Conservation (phyloP, 2,113 vertebrate species). For the Delphinapterus leucas region DNA sequence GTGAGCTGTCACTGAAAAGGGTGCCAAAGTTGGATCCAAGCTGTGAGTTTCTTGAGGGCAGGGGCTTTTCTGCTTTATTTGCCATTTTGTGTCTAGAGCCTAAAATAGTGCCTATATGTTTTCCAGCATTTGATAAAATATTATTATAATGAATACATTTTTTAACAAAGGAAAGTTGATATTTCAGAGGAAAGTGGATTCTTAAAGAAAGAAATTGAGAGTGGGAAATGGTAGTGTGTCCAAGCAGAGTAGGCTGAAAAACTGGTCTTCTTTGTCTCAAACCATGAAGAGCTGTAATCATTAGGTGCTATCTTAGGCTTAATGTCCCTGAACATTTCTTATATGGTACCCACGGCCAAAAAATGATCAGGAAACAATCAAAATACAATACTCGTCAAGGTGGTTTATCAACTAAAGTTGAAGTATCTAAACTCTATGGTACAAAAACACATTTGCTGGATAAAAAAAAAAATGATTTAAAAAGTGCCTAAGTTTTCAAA, state of each 20-base stretch:
- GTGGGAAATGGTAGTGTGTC: not conserved
- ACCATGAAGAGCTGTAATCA: not conserved
- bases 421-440: not conserved
- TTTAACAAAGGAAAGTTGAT: not conserved
- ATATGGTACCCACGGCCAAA: not conserved
- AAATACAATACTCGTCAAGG: not conserved
- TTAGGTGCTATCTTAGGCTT: not conserved
- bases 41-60: not conserved
- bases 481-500: constrained; percentile 34
- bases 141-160: not conserved
- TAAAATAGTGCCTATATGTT: not conserved
- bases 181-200: constrained; percentile 22
- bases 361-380: not conserved
- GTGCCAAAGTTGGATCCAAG: not conserved
- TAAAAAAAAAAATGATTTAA: not conserved
- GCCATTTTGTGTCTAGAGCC: not conserved
- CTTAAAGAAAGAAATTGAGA: not conserved
- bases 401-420: not conserved
- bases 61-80: not conserved
- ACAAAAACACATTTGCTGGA: not conserved
- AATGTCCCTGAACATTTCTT: not conserved
- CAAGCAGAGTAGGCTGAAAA: not conserved
- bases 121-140: not conserved
- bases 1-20: not conserved
- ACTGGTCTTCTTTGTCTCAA: not conserved